These are phyloP conservation scores for Sipha flava DNA, from an alignment of 1,140 invertebrate genomes.

Conservation along the genomic window DNA sequence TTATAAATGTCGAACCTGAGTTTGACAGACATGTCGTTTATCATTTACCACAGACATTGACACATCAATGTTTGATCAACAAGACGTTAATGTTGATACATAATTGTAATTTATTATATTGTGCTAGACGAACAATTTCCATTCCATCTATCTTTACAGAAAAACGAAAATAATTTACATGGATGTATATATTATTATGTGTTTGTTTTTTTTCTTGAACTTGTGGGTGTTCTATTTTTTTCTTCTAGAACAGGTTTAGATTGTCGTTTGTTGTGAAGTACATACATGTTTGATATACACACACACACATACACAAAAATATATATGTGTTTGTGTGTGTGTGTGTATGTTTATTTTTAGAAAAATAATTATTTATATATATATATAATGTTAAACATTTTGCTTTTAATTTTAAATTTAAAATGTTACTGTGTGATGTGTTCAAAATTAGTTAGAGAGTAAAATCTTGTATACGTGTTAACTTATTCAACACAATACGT, in stretches of 20 bases:
- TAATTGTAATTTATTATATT: no score
- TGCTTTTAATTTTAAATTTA: background rate
- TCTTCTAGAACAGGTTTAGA: constrained; percentile 15
- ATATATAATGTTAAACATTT: constrained; percentile 3
- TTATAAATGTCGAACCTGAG: background rate
- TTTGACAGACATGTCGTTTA: background rate
- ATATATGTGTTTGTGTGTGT: background rate
- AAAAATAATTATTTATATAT: background rate
- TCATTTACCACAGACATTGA: background rate
- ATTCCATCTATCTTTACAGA: background rate
- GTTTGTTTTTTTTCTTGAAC: constrained; percentile 4
- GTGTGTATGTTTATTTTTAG: background rate
- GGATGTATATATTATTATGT: background rate
- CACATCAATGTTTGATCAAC: background rate
- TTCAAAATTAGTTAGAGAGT: constrained; percentile 25
- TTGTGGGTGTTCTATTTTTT: background rate
- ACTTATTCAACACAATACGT: background rate
- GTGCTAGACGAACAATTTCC: background rate
- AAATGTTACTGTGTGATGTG: constrained; percentile 32
- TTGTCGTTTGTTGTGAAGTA: background rate
- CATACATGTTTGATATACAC: background rate
- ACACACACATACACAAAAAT: background rate
- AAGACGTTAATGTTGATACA: no score
- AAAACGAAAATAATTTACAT: background rate
- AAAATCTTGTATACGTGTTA: background rate